Evolutionary conservation across 2,113 vertebrate species (phyloP).

Genomic region (Rhipidura dahli): DNA sequence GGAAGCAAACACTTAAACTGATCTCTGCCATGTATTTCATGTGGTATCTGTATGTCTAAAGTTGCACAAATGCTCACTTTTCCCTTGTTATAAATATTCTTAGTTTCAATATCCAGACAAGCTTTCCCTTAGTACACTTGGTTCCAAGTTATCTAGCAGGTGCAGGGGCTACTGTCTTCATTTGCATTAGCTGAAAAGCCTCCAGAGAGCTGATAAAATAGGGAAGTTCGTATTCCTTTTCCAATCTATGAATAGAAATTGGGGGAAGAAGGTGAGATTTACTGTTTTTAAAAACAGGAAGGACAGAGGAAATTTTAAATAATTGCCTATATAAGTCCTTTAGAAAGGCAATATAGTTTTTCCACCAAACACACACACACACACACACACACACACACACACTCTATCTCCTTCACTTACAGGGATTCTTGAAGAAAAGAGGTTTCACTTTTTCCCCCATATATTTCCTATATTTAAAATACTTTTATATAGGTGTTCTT

Average conservation of each 20-base stretch:
- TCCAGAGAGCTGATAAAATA: slow-evolving; percentile 57
- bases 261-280: slow-evolving; percentile 16
- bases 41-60: neutral
- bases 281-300: neutral
- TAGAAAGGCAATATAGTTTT: neutral
- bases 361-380: neutral
- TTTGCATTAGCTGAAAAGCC: slow-evolving; percentile 51
- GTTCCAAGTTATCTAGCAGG: slow-evolving; percentile 34
- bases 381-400: too few species aligned
- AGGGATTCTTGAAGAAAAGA: neutral
- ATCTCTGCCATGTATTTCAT: neutral
- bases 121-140: neutral
- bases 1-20: neutral
- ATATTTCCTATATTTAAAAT: neutral
- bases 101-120: neutral
- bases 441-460: neutral
- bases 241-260: slow-evolving; percentile 60
- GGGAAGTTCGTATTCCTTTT: slow-evolving; percentile 57
- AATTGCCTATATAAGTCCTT: neutral
- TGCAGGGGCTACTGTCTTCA: slow-evolving; percentile 28
- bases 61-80: neutral
- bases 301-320: neutral
- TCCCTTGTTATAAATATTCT: neutral
- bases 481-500: neutral
- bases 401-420: neutral